Evolutionary conservation across 2,888 invertebrate genomes (phyloP), one percentile per base, ranked within the genome.

Genomic region (Cosmopolites sordidus): DNA sequence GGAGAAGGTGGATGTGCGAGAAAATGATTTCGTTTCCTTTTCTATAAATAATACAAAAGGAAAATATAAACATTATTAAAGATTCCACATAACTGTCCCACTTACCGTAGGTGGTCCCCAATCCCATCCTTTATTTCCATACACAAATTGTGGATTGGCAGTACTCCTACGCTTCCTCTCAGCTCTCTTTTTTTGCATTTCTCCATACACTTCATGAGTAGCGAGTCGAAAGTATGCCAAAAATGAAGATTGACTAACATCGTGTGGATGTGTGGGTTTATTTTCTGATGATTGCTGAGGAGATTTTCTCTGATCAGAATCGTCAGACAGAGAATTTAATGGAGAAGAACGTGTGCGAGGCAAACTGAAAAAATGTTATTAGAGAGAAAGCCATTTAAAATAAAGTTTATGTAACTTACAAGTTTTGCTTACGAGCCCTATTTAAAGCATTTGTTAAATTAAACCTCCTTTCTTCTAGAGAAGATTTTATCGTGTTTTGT

Each of bases 61-160:
- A 22, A 51, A 16, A 22, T 15, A 27, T 18, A 6, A 43, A 43
- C 6, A 11, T 43, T 4, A 22, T 8, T 18, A 43, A 43, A 11
- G 11, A 8, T 8, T 8, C 3, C 8, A 22, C 8, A 22, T 3
- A 22, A 22, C 3, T 5, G 8, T 22, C 8, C 3, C 33, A 59
- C 61, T 57, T 51, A 65, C 65, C 43, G 59, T 54, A 41, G 56
- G 30, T 38, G 54, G 51, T 37, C 56, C 62, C 60, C 64, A 66
- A 60, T 72, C 72, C 70, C 71, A 73, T 59, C 70, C 71, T 63
- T 67, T 70, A 49, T 69, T 76, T 17, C 76, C 76, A 66, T 79
- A 79, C 15, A 79, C 69, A 63, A 79, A 80, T 58, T 79, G 78
- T 1, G 78, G 78, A 66, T 78, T 79, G 1, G 79, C 78, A 5